Evolutionary conservation across 2,113 vertebrate genomes (phyloP).

Genomic region (Anas platyrhynchos): DNA sequence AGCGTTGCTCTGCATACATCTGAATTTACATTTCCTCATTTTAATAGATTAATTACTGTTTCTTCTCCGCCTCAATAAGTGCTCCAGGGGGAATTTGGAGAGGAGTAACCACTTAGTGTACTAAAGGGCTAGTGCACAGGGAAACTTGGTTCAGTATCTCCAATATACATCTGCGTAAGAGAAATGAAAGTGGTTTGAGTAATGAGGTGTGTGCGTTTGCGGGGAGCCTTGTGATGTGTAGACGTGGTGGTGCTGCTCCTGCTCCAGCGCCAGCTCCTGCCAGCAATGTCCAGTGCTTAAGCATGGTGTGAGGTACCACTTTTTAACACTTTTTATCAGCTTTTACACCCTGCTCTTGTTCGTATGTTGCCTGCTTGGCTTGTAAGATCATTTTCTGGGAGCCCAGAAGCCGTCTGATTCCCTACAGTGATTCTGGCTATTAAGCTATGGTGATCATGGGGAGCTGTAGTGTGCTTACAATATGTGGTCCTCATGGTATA

Average conservation of each 20-base stretch:
- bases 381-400: background rate
- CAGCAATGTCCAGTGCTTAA: background rate
- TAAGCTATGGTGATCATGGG: background rate
- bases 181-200: background rate
- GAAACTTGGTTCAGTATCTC: background rate
- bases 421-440: background rate
- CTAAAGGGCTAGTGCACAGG: background rate
- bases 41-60: slow-evolving; percentile 1
- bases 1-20: background rate
- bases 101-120: background rate
- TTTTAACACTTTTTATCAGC: background rate
- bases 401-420: background rate
- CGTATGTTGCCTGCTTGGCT: background rate
- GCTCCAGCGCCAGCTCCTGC: background rate
- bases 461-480: background rate
- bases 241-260: background rate
- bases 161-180: background rate
- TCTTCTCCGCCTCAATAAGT: background rate
- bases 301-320: accelerated
- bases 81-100: background rate
- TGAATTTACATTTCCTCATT: background rate
- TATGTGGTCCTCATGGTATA: background rate
- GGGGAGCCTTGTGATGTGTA: background rate
- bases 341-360: background rate
- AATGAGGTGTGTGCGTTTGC: background rate